Base-by-base conservation (phyloP, 2,888 invertebrate species). In the Galeopsomyia nigrocyanea region DNA sequence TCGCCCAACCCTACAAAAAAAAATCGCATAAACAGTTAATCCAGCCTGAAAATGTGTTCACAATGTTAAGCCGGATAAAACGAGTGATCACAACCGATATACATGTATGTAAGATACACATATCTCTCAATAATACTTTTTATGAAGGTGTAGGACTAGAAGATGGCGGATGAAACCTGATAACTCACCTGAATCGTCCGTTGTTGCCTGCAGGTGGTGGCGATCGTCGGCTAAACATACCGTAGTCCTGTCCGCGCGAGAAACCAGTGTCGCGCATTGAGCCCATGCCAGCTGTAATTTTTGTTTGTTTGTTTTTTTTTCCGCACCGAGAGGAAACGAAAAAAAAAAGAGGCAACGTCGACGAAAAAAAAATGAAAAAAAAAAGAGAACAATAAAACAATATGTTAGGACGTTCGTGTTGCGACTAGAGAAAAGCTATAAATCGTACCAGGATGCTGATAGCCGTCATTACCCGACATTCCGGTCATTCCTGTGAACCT, bases 191-290 rank as follows among this genome's bases (percentile, higher is more conserved):
- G 68, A 86, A 86, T 80, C 86, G 80, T 77, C 85, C 84, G 77
- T 85, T 86, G 79, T 84, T 86, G 76, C 84, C 85, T 75, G 83
- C 84, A 63, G 86, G 86, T 68, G 94, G 93, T 79, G 95, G 94
- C 79, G 94, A 93, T 81, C 95, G 89, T 78, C 95, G 90, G 87
- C 93, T 95, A 88, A 93, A 95, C 92, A 95, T 94, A 80, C 92
- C 90, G 86, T 94, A 94, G 86, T 94, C 90, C 21, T 76, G 74
- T 49, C 88, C 86, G 70, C 89, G 88, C 88, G 91, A 87, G 87
- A 89, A 87, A 89, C 91, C 88, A 26, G 88, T 87, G 76, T 90
- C 90, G 64, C 92, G 90, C 90, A 92, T 90, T 79, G 93, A 89
- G 81, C 91, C 90, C 89, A 90, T 89, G 81, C 89, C 89, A 82